Conservation (phyloP, 1,140 invertebrate species). For the Vollenhovia emeryi region DNA sequence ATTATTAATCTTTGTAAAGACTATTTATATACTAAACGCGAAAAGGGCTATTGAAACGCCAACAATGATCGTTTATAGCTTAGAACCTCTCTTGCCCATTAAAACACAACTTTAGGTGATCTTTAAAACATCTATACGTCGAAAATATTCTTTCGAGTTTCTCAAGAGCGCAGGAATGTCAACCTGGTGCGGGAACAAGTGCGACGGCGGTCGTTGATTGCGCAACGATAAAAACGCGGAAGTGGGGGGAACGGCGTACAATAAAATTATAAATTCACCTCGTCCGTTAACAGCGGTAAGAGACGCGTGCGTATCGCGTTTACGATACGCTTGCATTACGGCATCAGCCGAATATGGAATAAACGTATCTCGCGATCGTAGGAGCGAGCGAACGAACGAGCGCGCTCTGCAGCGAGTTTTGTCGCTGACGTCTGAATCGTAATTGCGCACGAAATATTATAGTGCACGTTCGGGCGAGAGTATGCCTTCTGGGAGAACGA, state of each 20-base stretch:
- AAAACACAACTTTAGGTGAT: not conserved
- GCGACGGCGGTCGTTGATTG: not conserved
- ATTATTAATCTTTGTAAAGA: too few species aligned
- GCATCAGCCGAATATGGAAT: conserved; percentile 59
- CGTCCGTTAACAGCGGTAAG: conserved; percentile 33
- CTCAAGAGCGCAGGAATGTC: not conserved
- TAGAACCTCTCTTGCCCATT: not conserved
- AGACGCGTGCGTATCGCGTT: conserved; percentile 7
- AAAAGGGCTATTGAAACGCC: not conserved
- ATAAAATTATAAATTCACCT: conserved; percentile 68
- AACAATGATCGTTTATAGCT: not conserved
- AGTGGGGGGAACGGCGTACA: not conserved
- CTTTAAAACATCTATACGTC: not conserved
- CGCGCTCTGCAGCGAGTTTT: conserved; percentile 46
- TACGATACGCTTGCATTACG: conserved; percentile 58
- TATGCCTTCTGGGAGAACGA: conserved; percentile 37
- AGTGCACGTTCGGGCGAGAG: conserved; percentile 18
- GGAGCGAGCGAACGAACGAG: not conserved
- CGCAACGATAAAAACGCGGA: conserved; percentile 39
- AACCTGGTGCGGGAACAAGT: not conserved
- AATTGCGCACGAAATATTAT: conserved; percentile 69
- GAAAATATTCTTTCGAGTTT: conserved; percentile 7
- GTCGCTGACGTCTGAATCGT: conserved; percentile 72
- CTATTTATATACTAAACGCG: not conserved
- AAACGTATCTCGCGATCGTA: conserved; percentile 66